Percentiles rank a stretch among this genome's conserved stretches.
These are phyloP conservation scores for Ardeotis arabs DNA, from an alignment of 2,113 vertebrate species.

Conservation along the genomic window DNA sequence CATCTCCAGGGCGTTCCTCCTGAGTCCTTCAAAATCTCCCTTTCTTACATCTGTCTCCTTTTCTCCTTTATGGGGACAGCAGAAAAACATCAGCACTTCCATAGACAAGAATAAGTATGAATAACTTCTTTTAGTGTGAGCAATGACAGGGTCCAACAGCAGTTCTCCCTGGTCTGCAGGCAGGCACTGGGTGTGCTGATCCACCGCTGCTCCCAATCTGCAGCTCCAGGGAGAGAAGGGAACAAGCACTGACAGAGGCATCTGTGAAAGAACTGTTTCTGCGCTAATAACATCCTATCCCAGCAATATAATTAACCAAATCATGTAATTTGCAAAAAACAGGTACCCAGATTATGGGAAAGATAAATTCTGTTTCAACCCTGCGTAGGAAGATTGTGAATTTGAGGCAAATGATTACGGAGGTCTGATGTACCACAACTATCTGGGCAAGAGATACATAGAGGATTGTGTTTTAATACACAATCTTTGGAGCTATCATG, in stretches of 20 bases:
- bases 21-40: neutral
- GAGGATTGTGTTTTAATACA: neutral
- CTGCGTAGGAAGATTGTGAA: neutral
- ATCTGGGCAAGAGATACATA: neutral
- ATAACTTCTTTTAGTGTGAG: neutral
- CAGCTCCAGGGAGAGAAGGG: neutral
- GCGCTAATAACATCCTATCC: neutral
- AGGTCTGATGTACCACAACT: neutral
- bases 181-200: neutral
- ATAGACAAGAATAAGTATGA: neutral
- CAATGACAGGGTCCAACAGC: neutral
- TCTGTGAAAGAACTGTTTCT: neutral
- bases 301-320: neutral
- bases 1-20: neutral
- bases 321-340: neutral
- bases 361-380: neutral
- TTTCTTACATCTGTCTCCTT: neutral
- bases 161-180: neutral
- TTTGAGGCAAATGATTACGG: neutral
- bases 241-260: neutral
- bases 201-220: neutral
- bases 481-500: neutral
- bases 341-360: neutral
- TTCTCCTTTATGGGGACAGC: neutral
- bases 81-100: neutral